These are phyloP conservation scores for Bradypodion ventrale DNA, from an alignment of 2,797 vertebrate species.

Conservation along the genomic window DNA sequence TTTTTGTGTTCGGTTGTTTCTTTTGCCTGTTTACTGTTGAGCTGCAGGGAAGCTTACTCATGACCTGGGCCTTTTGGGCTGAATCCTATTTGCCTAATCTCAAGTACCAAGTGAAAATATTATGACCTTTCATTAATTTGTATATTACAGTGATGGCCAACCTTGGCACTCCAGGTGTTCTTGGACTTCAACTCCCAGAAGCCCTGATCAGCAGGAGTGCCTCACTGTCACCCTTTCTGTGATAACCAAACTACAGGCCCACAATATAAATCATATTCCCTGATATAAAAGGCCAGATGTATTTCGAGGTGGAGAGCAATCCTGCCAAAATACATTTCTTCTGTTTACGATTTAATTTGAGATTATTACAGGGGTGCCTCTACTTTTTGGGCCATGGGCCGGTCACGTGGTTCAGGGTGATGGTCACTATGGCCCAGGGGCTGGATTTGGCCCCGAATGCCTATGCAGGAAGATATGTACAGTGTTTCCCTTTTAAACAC, in stretches of 20 bases:
- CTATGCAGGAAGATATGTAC: not conserved
- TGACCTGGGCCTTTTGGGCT: not conserved
- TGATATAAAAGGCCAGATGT: not conserved
- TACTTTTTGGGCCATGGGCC: too few species aligned
- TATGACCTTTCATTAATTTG: not conserved
- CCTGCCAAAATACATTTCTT: not conserved
- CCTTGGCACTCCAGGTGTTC: too few species aligned
- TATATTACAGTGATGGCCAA: too few species aligned
- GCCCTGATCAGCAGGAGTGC: too few species aligned
- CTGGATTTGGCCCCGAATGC: too few species aligned
- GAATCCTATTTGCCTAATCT: not conserved
- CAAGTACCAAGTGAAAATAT: not conserved
- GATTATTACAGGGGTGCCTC: too few species aligned
- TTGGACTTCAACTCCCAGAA: too few species aligned
- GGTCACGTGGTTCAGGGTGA: too few species aligned
- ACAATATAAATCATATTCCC: not conserved
- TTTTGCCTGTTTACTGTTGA: not conserved
- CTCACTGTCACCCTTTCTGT: not conserved
- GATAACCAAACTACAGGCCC: not conserved
- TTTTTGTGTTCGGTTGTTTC: too few species aligned
- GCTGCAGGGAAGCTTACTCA: not conserved
- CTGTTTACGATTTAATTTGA: not conserved
- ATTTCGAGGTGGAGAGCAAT: not conserved
- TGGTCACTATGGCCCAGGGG: too few species aligned
- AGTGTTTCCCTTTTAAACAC: not conserved